Evolutionary conservation across 2,888 invertebrate species (phyloP), one percentile per base, ranked within the genome.

Genomic region (Dynastes maya): DNA sequence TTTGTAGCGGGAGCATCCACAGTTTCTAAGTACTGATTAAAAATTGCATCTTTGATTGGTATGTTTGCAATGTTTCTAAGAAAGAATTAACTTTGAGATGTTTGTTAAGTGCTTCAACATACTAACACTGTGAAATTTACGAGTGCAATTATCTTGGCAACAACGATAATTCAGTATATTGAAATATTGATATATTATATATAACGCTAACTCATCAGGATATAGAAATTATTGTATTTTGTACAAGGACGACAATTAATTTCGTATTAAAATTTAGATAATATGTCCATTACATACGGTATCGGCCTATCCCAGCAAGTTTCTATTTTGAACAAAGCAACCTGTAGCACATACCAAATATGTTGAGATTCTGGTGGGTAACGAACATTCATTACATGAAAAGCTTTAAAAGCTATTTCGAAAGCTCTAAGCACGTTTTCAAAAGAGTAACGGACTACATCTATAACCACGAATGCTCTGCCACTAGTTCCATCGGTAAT

Each of bases 201-300:
- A 11, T 64, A 64, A 32, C 5, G 13, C 37, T 64, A 64, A 64
- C 64, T 64, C 32, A 29, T 64, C 32, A 13, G 32, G 13, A 64
- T n/a, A 32, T 64, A 9, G n/a, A 32, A 32, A 37, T 22, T 22
- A 22, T 22, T 22, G 22, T 22, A 22, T 22, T 22, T 22, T 22
- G 22, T 22, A 22, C 22, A 22, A 22, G 22, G 22, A 22, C 22
- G 22, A 22, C 22, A 22, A 22, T 22, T 22, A 22, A 22, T 22
- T 22, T 22, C n/a, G 6, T 22, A 29, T 32, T 9, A 32, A 64
- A 64, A 32, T 64, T 32, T 64, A n/a, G 64, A 32, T 64, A 64
- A n/a, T 32, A 64, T 32, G 32, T 45, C 67, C 67, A 67, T 67
- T 16, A 67, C 45, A 40, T 67, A 67, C 5, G 67, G 67, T 16